Evolutionary conservation across 2,888 invertebrate genomes (phyloP).

Genomic region (Hypolimnas misippus): DNA sequence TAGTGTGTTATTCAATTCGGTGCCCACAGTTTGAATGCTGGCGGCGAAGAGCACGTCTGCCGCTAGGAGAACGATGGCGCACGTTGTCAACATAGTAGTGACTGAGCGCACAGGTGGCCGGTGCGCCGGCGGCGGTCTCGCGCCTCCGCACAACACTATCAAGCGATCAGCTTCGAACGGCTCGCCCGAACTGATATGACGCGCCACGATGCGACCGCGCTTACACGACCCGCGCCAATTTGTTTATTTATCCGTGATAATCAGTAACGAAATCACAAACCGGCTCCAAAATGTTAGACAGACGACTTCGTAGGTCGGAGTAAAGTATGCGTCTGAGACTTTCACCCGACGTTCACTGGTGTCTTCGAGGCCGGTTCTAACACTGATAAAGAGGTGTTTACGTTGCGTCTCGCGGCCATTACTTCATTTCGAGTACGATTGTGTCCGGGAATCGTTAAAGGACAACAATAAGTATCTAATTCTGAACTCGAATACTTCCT

Average conservation of each 20-base stretch:
- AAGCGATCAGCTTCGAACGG: slow-evolving; percentile 59
- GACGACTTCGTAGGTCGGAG: slow-evolving; percentile 67
- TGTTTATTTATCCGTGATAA: slow-evolving; percentile 73
- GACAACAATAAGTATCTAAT: slow-evolving; percentile 16
- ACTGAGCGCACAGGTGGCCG: slow-evolving; percentile 53
- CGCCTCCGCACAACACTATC: slow-evolving; percentile 68
- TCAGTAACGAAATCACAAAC: slow-evolving; percentile 55
- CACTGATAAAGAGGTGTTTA: slow-evolving; percentile 71
- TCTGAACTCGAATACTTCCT: slow-evolving; percentile 13
- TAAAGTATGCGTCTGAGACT: slow-evolving; percentile 75
- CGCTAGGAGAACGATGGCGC: slow-evolving; percentile 64
- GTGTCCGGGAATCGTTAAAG: slow-evolving; percentile 21
- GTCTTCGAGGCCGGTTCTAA: slow-evolving; percentile 69
- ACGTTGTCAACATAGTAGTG: slow-evolving; percentile 68
- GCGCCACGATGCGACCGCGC: slow-evolving; percentile 57
- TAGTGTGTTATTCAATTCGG: slow-evolving; percentile 57
- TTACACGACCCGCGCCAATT: slow-evolving; percentile 52
- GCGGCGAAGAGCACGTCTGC: slow-evolving; percentile 50
- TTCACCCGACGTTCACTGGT: slow-evolving; percentile 71
- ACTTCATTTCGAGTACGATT: slow-evolving; percentile 21
- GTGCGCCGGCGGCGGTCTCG: slow-evolving; percentile 53
- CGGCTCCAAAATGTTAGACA: slow-evolving; percentile 47
- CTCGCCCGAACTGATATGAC: slow-evolving; percentile 60
- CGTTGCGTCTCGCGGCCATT: slow-evolving; percentile 52
- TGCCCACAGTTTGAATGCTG: slow-evolving; percentile 33